These are phyloP conservation scores for Xestobium rufovillosum DNA, from an alignment of 2,888 invertebrate genomes.

Conservation along the genomic window DNA sequence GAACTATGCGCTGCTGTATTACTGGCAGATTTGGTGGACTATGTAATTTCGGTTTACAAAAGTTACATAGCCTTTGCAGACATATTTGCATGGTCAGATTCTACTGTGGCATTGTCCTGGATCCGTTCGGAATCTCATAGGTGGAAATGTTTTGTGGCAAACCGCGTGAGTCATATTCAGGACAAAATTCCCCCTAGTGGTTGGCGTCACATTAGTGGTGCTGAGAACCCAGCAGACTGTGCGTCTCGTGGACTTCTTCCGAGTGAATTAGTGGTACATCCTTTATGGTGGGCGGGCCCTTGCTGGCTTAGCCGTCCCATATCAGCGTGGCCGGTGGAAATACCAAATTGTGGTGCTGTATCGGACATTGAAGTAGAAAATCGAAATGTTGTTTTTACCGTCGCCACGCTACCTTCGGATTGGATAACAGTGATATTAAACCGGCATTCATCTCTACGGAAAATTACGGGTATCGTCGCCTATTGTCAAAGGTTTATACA, in stretches of 20 bases:
- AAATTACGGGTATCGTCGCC: not conserved
- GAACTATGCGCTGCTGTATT: too few relatives aligned
- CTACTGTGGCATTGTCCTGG: constrained; percentile 2
- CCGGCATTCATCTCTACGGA: not conserved
- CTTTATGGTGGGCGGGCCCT: not conserved
- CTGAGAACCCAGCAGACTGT: constrained; percentile 4
- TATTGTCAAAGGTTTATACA: too few relatives aligned
- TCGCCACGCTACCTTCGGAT: too few relatives aligned
- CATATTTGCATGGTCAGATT: constrained; percentile 5
- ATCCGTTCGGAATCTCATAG: not conserved
- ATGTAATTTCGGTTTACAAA: not conserved
- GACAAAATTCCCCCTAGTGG: not conserved
- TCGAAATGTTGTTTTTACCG: too few relatives aligned
- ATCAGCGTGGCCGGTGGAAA: too few relatives aligned
- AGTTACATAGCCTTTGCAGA: not conserved
- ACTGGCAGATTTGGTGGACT: not conserved
- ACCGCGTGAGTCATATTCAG: constrained; percentile 4
- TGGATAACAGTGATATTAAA: too few relatives aligned
- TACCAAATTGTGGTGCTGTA: too few relatives aligned
- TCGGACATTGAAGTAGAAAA: too few relatives aligned
- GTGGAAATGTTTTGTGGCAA: constrained; percentile 5
- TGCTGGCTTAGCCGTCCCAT: not conserved
- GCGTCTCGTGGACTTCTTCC: constrained; percentile 1
- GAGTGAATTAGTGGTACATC: not conserved
- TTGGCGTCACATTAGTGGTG: not conserved